A percentile compares a stretch with the other conserved stretches of the same genome.
These are phyloP conservation scores for Nephrotoma appendiculata DNA, from an alignment of 2,888 invertebrate genomes.

Conservation along the genomic window DNA sequence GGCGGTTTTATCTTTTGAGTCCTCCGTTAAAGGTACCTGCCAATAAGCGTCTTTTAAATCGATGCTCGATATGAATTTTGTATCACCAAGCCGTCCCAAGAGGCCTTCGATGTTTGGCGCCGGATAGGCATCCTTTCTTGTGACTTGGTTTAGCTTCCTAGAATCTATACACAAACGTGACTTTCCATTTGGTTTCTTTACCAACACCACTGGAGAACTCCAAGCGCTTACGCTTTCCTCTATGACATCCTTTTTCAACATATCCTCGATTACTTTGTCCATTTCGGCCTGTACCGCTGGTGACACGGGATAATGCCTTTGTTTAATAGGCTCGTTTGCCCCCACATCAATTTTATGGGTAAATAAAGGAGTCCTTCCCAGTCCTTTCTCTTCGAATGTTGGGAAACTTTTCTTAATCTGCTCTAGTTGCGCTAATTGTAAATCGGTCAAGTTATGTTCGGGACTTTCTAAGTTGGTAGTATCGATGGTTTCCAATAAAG, in stretches of 20 bases:
- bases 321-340: constrained; percentile 10
- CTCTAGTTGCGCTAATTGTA: neutral
- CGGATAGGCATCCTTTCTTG: constrained; percentile 5
- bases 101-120: constrained; percentile 3
- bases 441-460: neutral
- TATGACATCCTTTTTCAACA: constrained; percentile 19
- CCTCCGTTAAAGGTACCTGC: constrained; percentile 10
- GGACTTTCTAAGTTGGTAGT: neutral
- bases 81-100: constrained; percentile 9
- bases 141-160: neutral
- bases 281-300: constrained; percentile 12
- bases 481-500: neutral
- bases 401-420: neutral
- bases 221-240: constrained; percentile 19
- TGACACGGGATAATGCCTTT: constrained; percentile 13
- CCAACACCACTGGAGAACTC: constrained; percentile 19
- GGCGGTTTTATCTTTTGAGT: constrained; percentile 15
- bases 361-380: neutral
- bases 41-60: constrained; percentile 12
- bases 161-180: neutral
- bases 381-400: neutral
- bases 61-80: constrained; percentile 15
- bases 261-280: constrained; percentile 19
- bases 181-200: constrained; percentile 10
- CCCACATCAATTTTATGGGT: constrained; percentile 13